Base-by-base conservation (phyloP, 2,797 vertebrate species). In the Cossypha polioptera region DNA sequence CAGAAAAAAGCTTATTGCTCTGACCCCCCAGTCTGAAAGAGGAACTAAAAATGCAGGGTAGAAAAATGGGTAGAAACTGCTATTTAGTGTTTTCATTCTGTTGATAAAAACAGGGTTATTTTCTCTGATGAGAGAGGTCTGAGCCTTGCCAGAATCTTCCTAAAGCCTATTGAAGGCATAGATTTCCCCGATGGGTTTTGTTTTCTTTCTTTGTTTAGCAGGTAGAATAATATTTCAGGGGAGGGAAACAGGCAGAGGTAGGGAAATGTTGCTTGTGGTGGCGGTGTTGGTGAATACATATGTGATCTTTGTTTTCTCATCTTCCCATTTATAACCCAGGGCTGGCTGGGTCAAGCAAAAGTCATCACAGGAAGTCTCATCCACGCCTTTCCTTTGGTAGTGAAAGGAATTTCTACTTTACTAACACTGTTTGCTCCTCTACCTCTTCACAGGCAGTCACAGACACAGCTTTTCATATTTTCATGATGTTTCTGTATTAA, bases 41-140 rank as follows among this genome's bases (percentile, higher is more conserved):
- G 19, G 21, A 89, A 75, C 47, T 55, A 48, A 89, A 95, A 90
- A 62, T 77, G 58, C 3, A 26, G 58, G 50, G 16, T 29, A 29
- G 28, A 18, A 51, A 29, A 68, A 88, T 0, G 2, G 3, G 21
- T 75, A 83, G 62, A 94, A 91, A 69, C 15, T 66, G 31, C 19
- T 83, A 54, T 79, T 85, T 87, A 85, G 33, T 68, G 16, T 67
- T 95, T 92, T 62, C 28, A 75, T 88, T 80, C 33, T 68, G 16
- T 80, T 95, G 92, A 83, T 83, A 80, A 95, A 95, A 93, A 58
- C 51, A 81, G 45, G 10, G 19, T 80, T 83, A 58, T 88, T 89
- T 95, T 86, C 42, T 66, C 68, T 68, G 38, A 83, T 68, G 72
- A 92, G 65, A 71, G 53, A 59, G 31, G 33, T 38, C 20, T 89